These are phyloP conservation scores for Noctua fimbriata DNA, from an alignment of 2,888 invertebrate genomes.

Conservation along the genomic window DNA sequence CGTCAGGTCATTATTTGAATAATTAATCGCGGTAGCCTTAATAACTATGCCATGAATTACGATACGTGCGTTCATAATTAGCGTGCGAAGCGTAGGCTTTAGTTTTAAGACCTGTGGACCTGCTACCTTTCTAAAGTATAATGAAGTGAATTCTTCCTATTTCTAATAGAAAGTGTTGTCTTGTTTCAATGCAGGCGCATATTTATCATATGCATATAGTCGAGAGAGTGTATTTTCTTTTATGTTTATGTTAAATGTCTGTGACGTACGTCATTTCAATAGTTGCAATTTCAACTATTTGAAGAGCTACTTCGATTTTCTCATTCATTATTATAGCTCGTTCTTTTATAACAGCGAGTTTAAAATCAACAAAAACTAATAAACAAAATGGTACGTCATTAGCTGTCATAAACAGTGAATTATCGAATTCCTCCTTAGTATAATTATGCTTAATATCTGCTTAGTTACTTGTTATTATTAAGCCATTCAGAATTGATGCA, in stretches of 20 bases:
- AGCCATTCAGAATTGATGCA: neutral
- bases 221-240: slow-evolving; percentile 22
- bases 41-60: slow-evolving; percentile 19
- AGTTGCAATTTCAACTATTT: neutral
- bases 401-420: slow-evolving; percentile 1
- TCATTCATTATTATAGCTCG: neutral
- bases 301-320: neutral
- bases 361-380: slow-evolving; percentile 8
- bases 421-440: neutral
- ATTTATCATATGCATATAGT: slow-evolving; percentile 45
- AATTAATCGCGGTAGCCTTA: slow-evolving; percentile 8
- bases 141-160: slow-evolving; percentile 44
- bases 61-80: neutral
- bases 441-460: neutral
- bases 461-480: neutral
- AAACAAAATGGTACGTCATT: slow-evolving; percentile 10
- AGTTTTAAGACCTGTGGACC: slow-evolving; percentile 16
- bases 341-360: neutral
- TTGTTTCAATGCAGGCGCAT: slow-evolving; percentile 32
- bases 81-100: neutral
- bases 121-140: slow-evolving; percentile 48
- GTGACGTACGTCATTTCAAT: neutral
- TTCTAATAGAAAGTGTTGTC: slow-evolving; percentile 48
- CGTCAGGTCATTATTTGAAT: neutral
- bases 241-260: neutral